These are phyloP conservation scores for Leptinotarsa lineolata DNA, from an alignment of 1,140 invertebrate genomes.

Conservation along the genomic window DNA sequence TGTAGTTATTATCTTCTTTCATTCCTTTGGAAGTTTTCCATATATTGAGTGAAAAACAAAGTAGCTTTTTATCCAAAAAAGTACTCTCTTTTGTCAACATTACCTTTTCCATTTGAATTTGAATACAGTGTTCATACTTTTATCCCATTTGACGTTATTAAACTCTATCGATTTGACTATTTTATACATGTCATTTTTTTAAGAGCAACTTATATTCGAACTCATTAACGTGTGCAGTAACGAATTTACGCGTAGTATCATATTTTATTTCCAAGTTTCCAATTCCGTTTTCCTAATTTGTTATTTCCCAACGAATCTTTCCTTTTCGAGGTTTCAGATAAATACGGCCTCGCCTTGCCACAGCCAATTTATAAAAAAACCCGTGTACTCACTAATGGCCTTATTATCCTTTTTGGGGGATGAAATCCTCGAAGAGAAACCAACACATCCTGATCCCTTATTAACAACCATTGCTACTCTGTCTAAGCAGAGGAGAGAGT, in stretches of 20 bases:
- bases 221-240: neutral
- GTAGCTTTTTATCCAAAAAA: too few relatives aligned
- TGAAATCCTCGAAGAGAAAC: conserved; percentile 37
- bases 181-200: too few relatives aligned
- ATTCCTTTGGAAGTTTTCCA: too few relatives aligned
- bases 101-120: too few relatives aligned
- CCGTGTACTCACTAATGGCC: conserved; percentile 57
- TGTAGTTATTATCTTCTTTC: too few relatives aligned
- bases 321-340: conserved; percentile 57
- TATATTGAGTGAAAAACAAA: too few relatives aligned
- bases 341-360: conserved; percentile 57
- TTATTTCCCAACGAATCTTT: neutral
- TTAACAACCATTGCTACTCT: conserved; percentile 32
- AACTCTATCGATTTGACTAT: too few relatives aligned
- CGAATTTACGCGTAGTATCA: neutral
- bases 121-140: too few relatives aligned
- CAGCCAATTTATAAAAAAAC: conserved; percentile 60
- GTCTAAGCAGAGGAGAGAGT: conserved; percentile 3
- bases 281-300: neutral
- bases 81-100: too few relatives aligned
- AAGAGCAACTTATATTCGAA: too few relatives aligned
- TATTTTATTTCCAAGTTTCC: neutral
- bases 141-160: too few relatives aligned
- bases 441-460: conserved; percentile 30
- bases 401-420: conserved; percentile 57